Base-by-base conservation (phyloP, 1,140 invertebrate species). In the Artemia franciscana region DNA sequence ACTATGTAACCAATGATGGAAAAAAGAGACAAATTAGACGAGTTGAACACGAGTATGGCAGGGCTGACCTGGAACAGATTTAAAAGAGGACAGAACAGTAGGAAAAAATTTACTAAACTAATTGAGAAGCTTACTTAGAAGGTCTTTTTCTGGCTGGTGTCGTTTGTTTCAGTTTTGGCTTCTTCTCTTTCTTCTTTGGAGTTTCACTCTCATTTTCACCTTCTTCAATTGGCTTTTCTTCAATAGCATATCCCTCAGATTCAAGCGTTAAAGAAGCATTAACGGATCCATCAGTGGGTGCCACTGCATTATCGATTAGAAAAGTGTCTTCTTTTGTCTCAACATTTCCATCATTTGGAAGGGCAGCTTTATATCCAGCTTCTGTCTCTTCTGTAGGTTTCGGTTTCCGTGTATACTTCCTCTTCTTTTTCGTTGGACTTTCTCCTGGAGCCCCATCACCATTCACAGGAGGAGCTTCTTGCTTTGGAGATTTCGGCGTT, bases 91-190 rank as follows among this genome's bases (percentile, higher is more conserved):
- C n/a, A n/a, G n/a, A n/a, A n/a, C n/a, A n/a, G n/a, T n/a, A n/a
- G n/a, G n/a, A n/a, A n/a, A n/a, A n/a, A n/a, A n/a, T n/a, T n/a
- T n/a, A n/a, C n/a, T n/a, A n/a, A n/a, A n/a, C n/a, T n/a, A n/a
- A n/a, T n/a, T n/a, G n/a, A n/a, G n/a, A n/a, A n/a, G n/a, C 67
- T 68, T 69, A 69, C 69, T 73, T 72, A 15, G 68, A 65, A 5
- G 67, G 70, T 27, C 66, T 63, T 61, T 70, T 70, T 58, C 65
- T 67, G 15, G 64, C n/a, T n/a, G 66, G 25, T 26, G 63, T 65
- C 12, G 64, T 24, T 3, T 63, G 59, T 27, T 67, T 67, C 30
- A 63, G 39, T 62, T 28, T 62, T 7, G 51, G 60, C 28, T 65
- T 63, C 59, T 63, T 66, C 51, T 71, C 70, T 62, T 74, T 71